These are phyloP conservation scores for Rhopalosiphum nymphaeae DNA, from an alignment of 2,888 invertebrate species.

Conservation along the genomic window DNA sequence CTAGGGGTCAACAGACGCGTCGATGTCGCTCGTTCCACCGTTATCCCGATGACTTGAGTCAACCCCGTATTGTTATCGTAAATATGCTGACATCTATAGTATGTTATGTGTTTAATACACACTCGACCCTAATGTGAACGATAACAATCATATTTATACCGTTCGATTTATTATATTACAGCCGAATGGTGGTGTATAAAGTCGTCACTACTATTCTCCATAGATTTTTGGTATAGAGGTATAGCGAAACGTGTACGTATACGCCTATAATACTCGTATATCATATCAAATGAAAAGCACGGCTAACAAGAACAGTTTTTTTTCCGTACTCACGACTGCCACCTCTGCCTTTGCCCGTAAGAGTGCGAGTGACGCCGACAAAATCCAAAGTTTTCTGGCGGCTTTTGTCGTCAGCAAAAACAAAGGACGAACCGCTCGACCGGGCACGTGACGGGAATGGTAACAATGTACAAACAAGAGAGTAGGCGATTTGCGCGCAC, in stretches of 20 bases:
- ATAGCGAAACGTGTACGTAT: not conserved
- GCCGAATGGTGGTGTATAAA: not conserved
- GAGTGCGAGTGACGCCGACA: constrained; percentile 48
- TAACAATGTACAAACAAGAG: constrained; percentile 21
- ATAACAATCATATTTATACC: not conserved
- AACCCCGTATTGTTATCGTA: not conserved
- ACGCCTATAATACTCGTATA: constrained; percentile 4
- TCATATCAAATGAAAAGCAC: constrained; percentile 18
- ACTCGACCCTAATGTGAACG: not conserved
- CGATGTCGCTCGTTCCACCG: too few relatives aligned
- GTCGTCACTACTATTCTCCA: not conserved
- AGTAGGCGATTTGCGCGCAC: constrained; percentile 6
- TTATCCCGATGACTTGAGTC: not conserved
- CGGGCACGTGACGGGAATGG: constrained; percentile 60
- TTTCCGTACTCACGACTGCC: not conserved
- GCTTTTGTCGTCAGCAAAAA: constrained; percentile 65
- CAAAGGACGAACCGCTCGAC: constrained; percentile 55
- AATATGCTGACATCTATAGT: not conserved
- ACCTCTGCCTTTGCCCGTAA: not conserved
- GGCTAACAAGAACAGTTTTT: not conserved
- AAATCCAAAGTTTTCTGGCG: constrained; percentile 55
- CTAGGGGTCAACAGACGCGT: too few relatives aligned
- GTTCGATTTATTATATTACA: not conserved
- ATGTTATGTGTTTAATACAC: not conserved
- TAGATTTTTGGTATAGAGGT: not conserved